Conservation (phyloP, 2,888 invertebrate genomes). For the Lasioglossum zephyrum region DNA sequence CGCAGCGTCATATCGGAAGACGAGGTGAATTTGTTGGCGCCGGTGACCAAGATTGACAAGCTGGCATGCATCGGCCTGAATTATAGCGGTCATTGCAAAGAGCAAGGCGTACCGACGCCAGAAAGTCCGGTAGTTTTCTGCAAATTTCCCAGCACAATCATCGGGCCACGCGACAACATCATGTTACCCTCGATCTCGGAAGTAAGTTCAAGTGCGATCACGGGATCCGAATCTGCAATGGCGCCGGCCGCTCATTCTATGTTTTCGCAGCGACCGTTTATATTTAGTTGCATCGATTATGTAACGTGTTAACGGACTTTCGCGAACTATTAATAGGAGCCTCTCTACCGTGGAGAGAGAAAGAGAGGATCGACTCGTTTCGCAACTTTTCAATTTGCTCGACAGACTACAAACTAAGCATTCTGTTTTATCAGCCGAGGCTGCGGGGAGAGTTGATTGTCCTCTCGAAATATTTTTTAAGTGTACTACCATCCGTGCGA, state of each 20-base stretch:
- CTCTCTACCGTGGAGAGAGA: not conserved
- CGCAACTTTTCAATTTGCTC: not conserved
- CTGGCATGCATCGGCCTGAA: constrained; percentile 94
- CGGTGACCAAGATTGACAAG: constrained; percentile 92
- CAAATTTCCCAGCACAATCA: constrained; percentile 92
- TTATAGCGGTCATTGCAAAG: constrained; percentile 93
- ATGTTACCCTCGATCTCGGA: constrained; percentile 87
- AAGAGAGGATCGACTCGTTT: not conserved
- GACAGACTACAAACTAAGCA: not conserved
- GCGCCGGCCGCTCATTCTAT: not conserved
- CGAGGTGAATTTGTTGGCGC: constrained; percentile 88
- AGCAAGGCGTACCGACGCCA: constrained; percentile 91
- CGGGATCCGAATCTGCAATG: not conserved
- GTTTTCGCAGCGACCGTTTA: constrained; percentile 32
- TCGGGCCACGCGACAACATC: constrained; percentile 90
- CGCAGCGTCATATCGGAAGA: constrained; percentile 85
- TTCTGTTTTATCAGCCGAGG: not conserved
- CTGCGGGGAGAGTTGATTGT: not conserved
- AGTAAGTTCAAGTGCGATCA: constrained; percentile 83
- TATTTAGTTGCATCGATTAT: constrained; percentile 46
- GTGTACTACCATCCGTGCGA: not conserved
- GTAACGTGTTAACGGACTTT: constrained; percentile 50
- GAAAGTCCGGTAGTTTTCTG: constrained; percentile 94
- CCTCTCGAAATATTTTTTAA: not conserved
- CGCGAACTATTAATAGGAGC: constrained; percentile 40